Conservation (phyloP, 2,888 invertebrate species). For the Seira sanloemensis region DNA sequence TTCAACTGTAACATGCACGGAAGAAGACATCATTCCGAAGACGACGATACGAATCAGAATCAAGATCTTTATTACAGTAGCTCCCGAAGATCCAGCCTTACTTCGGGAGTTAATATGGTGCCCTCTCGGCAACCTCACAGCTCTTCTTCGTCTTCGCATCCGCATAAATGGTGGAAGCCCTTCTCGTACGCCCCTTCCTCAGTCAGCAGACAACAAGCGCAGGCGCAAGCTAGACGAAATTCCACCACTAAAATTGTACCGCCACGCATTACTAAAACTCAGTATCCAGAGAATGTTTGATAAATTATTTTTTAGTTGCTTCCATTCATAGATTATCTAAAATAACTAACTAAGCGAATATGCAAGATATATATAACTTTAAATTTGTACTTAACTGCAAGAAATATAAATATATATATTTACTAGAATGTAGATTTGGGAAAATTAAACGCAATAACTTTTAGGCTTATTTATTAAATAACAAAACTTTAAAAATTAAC, state of each 20-base stretch:
- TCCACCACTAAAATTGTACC: constrained; percentile 61
- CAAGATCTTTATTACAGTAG: constrained; percentile 61
- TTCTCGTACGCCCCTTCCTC: constrained; percentile 69
- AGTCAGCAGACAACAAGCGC: constrained; percentile 38
- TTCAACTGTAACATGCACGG: constrained; percentile 62
- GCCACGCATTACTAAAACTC: constrained; percentile 69
- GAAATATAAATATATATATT: no score
- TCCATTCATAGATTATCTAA: no score
- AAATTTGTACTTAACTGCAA: no score
- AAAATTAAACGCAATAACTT: no score
- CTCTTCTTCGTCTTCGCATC: constrained; percentile 41
- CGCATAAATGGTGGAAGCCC: constrained; percentile 72
- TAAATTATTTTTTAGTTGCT: not conserved
- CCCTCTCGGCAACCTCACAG: constrained; percentile 21
- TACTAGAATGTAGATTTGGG: no score
- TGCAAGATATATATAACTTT: no score
- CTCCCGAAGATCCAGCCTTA: constrained; percentile 70
- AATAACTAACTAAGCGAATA: no score
- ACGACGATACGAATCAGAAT: constrained; percentile 57
- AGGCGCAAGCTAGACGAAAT: constrained; percentile 48
- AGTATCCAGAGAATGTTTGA: constrained; percentile 72
- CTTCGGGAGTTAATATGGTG: constrained; percentile 44
- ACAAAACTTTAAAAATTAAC: no score
- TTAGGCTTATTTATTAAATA: no score
- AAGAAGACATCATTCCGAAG: constrained; percentile 55